Conservation (phyloP, 2,113 vertebrate species). For the Ophthalmotilapia sp. region DNA sequence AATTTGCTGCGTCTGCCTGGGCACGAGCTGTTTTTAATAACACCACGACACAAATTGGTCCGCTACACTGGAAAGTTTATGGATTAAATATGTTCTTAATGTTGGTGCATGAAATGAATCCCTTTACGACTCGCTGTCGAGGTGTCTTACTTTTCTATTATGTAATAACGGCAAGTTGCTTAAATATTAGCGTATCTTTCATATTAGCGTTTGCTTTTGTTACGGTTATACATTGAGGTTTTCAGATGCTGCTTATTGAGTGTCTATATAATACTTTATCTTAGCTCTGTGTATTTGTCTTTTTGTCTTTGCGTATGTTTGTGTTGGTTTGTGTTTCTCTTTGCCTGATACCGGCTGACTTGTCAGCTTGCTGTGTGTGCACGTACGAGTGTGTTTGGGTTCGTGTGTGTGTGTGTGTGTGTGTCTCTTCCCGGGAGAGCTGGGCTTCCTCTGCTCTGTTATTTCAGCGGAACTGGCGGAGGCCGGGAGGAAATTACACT, state of each 20-base stretch:
- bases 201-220: neutral
- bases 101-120: neutral
- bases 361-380: neutral
- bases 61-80: neutral
- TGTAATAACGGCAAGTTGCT: neutral
- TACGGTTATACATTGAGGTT: neutral
- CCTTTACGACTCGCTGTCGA: neutral
- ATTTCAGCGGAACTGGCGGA: slow-evolving; percentile 79
- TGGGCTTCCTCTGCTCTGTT: slow-evolving; percentile 76
- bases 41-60: neutral
- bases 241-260: neutral
- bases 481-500: slow-evolving; percentile 80
- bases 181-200: neutral
- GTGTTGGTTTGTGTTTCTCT: slow-evolving; percentile 31
- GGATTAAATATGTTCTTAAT: neutral
- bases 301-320: slow-evolving; percentile 12
- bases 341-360: neutral
- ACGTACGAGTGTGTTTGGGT: neutral
- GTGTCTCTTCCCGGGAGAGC: slow-evolving; percentile 68
- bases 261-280: neutral
- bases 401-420: neutral
- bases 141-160: neutral
- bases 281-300: neutral
- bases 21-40: slow-evolving; percentile 13
- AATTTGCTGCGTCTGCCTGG: slow-evolving; percentile 27